These are phyloP conservation scores for Yponomeuta malinellus DNA, from an alignment of 2,888 invertebrate genomes.

Conservation along the genomic window DNA sequence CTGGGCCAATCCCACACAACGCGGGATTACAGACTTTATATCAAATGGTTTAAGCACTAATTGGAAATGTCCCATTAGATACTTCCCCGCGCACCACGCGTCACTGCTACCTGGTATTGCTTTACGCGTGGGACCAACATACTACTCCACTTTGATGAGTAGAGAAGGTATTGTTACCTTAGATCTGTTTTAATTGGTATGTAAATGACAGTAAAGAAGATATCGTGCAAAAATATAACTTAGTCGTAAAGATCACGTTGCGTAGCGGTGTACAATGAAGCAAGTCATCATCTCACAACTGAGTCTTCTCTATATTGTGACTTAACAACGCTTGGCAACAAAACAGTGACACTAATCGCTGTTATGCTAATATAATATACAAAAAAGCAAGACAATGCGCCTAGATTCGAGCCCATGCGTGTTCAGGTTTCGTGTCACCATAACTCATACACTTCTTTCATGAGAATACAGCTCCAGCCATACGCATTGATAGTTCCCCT, in stretches of 20 bases:
- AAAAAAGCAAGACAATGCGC: background rate
- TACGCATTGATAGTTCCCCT: background rate
- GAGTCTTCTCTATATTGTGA: constrained; percentile 4
- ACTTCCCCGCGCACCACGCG: constrained; percentile 7
- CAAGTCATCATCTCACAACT: background rate
- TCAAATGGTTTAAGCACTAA: background rate
- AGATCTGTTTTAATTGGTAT: background rate
- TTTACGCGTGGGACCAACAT: constrained; percentile 13
- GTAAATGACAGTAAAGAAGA: background rate
- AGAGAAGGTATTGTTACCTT: constrained; percentile 4
- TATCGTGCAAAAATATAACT: background rate
- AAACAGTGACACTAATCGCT: constrained; percentile 7
- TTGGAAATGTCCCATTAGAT: background rate
- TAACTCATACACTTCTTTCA: background rate
- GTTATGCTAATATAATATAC: constrained; percentile 12
- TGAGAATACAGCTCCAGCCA: background rate
- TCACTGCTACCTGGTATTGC: constrained; percentile 9
- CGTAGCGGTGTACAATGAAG: no score
- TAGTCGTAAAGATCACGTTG: no score
- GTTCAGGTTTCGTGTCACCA: background rate
- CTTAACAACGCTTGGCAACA: constrained; percentile 8
- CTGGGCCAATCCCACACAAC: background rate
- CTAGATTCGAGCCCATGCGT: background rate
- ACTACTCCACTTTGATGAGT: constrained; percentile 13
- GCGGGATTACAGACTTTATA: background rate